Conservation (phyloP, 30 jellyfish, hydroid and myxozoan species). For the Rhopilema esculentum region DNA sequence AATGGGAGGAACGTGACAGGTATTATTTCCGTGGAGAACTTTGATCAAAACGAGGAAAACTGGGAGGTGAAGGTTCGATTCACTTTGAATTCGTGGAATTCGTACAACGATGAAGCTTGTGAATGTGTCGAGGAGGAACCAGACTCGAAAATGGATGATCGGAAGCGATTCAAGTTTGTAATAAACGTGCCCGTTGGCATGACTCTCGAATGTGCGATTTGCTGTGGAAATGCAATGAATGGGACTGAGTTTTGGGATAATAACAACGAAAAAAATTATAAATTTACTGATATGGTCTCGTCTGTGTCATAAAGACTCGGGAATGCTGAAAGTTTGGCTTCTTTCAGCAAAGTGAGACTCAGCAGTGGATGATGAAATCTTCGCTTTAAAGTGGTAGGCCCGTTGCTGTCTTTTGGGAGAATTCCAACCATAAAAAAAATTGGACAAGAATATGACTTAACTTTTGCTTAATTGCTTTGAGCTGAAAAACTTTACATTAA, state of each 20-base stretch:
- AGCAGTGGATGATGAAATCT: background rate
- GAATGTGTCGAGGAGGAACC: constrained; percentile 1
- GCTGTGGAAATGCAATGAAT: constrained; percentile 28
- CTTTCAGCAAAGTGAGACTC: background rate
- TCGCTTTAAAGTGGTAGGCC: background rate
- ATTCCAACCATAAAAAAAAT: background rate
- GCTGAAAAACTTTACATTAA: background rate
- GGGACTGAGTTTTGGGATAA: constrained; percentile 58
- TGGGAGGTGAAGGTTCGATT: constrained; percentile 38
- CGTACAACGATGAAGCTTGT: constrained; percentile 18
- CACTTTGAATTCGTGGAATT: constrained; percentile 35
- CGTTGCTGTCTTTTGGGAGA: too few relatives aligned
- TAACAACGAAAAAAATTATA: constrained; percentile 38
- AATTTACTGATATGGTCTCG: constrained; percentile 37
- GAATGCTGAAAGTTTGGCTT: too few relatives aligned
- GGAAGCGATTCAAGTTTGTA: constrained; percentile 1
- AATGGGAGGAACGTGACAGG: constrained; percentile 49
- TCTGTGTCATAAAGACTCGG: background rate
- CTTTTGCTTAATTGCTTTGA: background rate
- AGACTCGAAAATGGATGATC: background rate
- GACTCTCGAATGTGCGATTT: constrained; percentile 58
- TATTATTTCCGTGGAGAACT: background rate
- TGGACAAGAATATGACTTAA: background rate
- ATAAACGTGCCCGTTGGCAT: constrained; percentile 39
- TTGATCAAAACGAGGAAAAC: constrained; percentile 1